Percentiles rank a stretch among this genome's conserved stretches.
These are phyloP conservation scores for Emydocephalus ijimae DNA, from an alignment of 2,113 vertebrate species.

Conservation along the genomic window DNA sequence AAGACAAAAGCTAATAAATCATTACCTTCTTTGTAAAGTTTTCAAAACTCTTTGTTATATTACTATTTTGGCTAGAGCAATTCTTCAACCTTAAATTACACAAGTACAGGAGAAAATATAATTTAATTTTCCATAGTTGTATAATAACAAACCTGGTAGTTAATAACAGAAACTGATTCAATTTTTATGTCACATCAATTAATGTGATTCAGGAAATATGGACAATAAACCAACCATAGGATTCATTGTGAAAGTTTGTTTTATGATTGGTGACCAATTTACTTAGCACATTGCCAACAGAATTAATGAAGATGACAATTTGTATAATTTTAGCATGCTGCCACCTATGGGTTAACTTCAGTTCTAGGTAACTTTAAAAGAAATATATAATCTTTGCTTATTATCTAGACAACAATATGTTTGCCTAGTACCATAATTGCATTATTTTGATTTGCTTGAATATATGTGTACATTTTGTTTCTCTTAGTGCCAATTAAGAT, in stretches of 20 bases:
- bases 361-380: neutral
- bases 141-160: neutral
- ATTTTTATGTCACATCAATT: neutral
- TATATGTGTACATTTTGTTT: neutral
- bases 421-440: neutral
- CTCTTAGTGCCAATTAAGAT: neutral
- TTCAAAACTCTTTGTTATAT: neutral
- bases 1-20: neutral
- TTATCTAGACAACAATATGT: neutral
- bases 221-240: neutral
- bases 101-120: neutral
- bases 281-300: neutral
- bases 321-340: neutral
- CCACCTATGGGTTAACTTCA: neutral
- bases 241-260: neutral
- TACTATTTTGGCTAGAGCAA: neutral
- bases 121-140: neutral
- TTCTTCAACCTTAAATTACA: neutral
- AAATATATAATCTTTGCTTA: neutral
- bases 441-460: neutral
- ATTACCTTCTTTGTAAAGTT: neutral
- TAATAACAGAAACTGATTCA: neutral
- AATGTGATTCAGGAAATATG: neutral
- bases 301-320: neutral
- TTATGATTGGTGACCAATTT: neutral